A percentile compares a stretch with the other conserved stretches of the same genome.
Evolutionary conservation across 2,797 vertebrate species (phyloP).

Genomic region (Mustela erminea): DNA sequence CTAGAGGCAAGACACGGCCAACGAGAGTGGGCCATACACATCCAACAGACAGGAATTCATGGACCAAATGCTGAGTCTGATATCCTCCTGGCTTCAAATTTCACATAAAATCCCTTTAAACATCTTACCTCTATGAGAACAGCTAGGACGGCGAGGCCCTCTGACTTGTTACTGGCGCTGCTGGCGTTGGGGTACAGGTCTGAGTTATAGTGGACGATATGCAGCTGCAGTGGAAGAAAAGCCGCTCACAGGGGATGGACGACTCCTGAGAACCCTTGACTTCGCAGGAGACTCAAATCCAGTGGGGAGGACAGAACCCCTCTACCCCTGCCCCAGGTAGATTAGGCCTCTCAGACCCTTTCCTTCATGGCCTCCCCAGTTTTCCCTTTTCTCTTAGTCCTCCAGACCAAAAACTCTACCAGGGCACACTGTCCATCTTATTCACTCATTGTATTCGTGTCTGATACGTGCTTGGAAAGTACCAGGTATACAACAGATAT

Average conservation of each 20-base stretch:
- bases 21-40: neutral
- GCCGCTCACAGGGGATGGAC: fast-evolving
- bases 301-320: neutral
- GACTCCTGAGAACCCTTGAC: neutral
- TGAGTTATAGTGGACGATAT: conserved; percentile 98
- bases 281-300: neutral
- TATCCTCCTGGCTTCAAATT: neutral
- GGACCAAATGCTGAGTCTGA: neutral
- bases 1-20: neutral
- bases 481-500: neutral
- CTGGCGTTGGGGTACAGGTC: conserved; percentile 92
- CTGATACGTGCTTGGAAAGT: neutral
- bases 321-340: neutral
- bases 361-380: neutral
- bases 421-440: neutral
- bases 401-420: neutral
- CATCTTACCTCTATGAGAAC: conserved; percentile 95
- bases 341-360: neutral
- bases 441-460: neutral
- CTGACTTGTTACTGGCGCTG: conserved; percentile 92
- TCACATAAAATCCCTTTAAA: neutral
- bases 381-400: neutral
- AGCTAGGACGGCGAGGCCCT: conserved; percentile 96
- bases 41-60: neutral
- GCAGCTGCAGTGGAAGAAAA: conserved; percentile 90